A percentile compares a stretch with the other conserved stretches of the same genome.
Evolutionary conservation across 2,113 vertebrate species (phyloP).

Genomic region (Hemichromis elongatus): DNA sequence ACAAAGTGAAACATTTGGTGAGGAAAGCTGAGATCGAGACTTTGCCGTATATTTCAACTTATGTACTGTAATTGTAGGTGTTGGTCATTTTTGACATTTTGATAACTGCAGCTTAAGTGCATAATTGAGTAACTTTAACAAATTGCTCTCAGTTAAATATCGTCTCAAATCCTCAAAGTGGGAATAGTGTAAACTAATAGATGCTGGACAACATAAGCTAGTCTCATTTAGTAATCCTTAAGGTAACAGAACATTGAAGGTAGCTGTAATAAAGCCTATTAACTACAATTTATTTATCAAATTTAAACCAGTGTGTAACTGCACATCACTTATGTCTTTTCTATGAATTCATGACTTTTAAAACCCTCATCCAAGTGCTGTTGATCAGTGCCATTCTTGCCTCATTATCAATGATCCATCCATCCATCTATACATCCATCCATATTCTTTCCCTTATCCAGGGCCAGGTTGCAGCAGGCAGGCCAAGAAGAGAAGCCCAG

Average conservation of each 20-base stretch:
- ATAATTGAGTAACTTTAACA: not conserved
- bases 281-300: not conserved
- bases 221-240: not conserved
- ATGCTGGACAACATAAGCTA: not conserved
- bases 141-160: not conserved
- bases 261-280: not conserved
- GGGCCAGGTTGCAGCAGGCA: too few relatives aligned
- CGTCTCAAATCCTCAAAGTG: not conserved
- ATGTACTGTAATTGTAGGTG: not conserved
- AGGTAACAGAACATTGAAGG: not conserved
- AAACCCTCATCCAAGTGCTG: not conserved
- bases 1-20: not conserved
- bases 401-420: not conserved
- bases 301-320: accelerated
- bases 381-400: not conserved
- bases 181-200: not conserved
- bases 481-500: too few relatives aligned
- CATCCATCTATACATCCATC: too few relatives aligned
- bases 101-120: not conserved
- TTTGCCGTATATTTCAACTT: not conserved
- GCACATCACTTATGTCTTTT: accelerated
- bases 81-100: not conserved
- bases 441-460: too few relatives aligned
- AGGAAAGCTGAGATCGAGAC: not conserved
- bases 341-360: not conserved